Conservation (phyloP, 2,113 vertebrate genomes). For the Erythrocercus mccallii region DNA sequence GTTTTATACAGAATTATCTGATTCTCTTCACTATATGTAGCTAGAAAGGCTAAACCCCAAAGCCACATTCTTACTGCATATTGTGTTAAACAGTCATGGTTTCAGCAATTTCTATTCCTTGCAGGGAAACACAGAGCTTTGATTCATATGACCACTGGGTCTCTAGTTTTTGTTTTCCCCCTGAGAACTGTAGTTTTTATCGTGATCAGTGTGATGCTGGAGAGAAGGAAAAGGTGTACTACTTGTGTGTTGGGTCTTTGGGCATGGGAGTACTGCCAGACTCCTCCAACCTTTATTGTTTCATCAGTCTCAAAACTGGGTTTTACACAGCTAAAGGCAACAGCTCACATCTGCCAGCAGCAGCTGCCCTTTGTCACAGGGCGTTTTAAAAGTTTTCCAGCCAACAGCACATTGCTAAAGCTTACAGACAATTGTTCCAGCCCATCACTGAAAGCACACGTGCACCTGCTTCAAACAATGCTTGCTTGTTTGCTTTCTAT, state of each 20-base stretch:
- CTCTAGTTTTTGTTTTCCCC: not conserved
- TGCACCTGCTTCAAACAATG: too few relatives aligned
- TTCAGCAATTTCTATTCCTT: not conserved
- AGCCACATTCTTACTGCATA: not conserved
- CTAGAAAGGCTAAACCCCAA: not conserved
- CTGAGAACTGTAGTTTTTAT: slow-evolving; percentile 16
- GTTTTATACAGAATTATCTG: not conserved
- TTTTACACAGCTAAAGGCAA: too few relatives aligned
- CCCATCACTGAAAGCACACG: too few relatives aligned
- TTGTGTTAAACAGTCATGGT: not conserved
- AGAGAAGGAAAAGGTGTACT: not conserved
- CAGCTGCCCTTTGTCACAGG: too few relatives aligned
- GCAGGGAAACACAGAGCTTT: not conserved
- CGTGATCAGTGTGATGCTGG: not conserved
- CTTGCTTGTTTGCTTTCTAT: too few relatives aligned
- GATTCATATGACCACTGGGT: not conserved
- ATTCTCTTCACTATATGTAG: not conserved
- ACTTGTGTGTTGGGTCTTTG: not conserved
- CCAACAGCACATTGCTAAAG: too few relatives aligned
- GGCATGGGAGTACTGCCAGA: too few relatives aligned
- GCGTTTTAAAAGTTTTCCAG: too few relatives aligned
- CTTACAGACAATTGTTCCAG: too few relatives aligned
- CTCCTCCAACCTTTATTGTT: too few relatives aligned
- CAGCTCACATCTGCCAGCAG: too few relatives aligned
- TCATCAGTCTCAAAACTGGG: too few relatives aligned